Evolutionary conservation across 2,113 vertebrate species (phyloP), one percentile per base, ranked within the genome.

Genomic region (Morone chrysops): DNA sequence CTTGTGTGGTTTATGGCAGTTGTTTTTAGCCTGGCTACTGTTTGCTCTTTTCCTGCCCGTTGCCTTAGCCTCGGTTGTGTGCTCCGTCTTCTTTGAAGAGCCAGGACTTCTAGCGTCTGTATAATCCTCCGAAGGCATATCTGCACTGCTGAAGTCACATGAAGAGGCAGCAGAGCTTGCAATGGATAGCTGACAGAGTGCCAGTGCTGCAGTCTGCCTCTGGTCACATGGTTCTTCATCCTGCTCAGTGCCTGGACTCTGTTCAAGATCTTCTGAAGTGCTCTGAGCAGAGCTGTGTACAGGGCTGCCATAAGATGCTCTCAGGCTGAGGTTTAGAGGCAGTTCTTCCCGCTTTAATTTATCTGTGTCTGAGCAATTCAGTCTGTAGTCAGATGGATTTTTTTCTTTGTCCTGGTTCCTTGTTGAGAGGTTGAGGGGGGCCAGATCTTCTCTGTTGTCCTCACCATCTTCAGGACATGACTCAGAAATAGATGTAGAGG

Each of bases 401-500:
- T 71, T 78, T 0, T 75, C 77, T 41, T 73, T 90, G 6, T 92
- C 61, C 50, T 94, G 93, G 2, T 87, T 81, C 74, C 93, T 97
- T 56, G 95, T 98, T 0, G 97, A 99, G 80, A 99, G 97, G 41
- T 99, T 99, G 63, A 99, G 96, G 0, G 97, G 98, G n/a, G 16
- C 92, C 67, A 90, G 77, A 53, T 96, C 81, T 2, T 85, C 87
- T 60, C 57, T 82, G 0, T 94, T 93, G 9, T 91, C 76, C 36
- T 80, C 67, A 1, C 83, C 48, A 3, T 80, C 69, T 36, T 77
- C 67, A 38, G 75, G 31, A 80, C 41, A 41, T 22, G 62, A 69
- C 18, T 81, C 70, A 11, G 74, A 73, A 12, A 68, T 69, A 3
- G 63, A 54, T 3, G 8, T 2, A 6, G 77, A 68, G 8, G 20